phyloP scores from a whole-genome alignment of 1,140 invertebrate genomes.

The Thaumatotibia leucotreta region DNA sequence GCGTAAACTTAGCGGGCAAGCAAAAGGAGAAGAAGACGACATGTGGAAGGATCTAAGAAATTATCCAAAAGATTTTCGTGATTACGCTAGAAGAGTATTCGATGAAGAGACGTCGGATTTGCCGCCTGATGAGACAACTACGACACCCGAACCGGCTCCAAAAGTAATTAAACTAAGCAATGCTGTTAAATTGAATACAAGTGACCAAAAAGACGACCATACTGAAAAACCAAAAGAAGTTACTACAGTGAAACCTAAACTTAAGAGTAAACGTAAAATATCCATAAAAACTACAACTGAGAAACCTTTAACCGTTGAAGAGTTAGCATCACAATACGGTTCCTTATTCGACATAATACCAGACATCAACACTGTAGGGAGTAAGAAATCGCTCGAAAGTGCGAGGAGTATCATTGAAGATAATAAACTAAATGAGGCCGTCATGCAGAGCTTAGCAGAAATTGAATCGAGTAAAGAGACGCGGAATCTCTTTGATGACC shows the following conservation, averaged over 20 bases:
- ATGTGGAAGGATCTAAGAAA: neutral
- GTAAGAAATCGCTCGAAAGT: neutral
- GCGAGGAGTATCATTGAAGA: neutral
- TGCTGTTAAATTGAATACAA: neutral
- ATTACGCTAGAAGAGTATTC: conserved; percentile 1
- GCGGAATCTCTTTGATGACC: neutral
- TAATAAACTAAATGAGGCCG: neutral
- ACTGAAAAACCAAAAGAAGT: neutral
- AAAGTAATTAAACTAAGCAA: neutral
- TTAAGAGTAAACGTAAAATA: neutral
- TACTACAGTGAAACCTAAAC: neutral
- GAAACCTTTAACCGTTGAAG: neutral
- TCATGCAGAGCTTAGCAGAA: neutral
- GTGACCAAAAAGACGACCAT: neutral
- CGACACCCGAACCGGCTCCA: neutral
- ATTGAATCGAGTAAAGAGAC: neutral
- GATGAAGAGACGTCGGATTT: neutral
- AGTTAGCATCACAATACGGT: neutral
- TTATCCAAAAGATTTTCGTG: conserved; percentile 4
- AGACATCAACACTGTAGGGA: neutral
- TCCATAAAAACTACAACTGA: neutral
- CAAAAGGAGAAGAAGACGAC: neutral
- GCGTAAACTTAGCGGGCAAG: conserved; percentile 12
- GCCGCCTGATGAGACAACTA: neutral
- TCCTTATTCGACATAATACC: neutral